phyloP scores from a whole-genome alignment of 2,888 invertebrate genomes.

The Maniola hyperantus region DNA sequence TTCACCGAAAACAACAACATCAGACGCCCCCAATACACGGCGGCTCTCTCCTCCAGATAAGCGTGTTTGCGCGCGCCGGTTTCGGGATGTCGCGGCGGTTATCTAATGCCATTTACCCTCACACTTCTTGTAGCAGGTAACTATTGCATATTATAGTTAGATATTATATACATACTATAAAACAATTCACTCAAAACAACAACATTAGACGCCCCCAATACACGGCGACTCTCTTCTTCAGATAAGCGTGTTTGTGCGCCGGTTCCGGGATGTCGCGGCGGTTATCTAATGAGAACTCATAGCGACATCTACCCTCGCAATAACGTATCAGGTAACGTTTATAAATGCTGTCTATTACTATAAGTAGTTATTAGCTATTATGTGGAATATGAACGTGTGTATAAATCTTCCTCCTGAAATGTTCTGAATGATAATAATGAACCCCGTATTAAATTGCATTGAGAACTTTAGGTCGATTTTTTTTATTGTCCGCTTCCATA shows the following conservation, averaged over 20 bases:
- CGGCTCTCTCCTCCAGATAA: constrained; percentile 47
- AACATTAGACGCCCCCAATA: constrained; percentile 22
- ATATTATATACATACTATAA: constrained; percentile 6
- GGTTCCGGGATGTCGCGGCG: constrained; percentile 51
- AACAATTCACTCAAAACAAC: constrained; percentile 21
- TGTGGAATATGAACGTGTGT: too few relatives aligned
- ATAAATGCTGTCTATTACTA: constrained; percentile 13
- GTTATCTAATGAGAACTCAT: constrained; percentile 55
- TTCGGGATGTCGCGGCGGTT: constrained; percentile 51
- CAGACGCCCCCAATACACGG: constrained; percentile 23
- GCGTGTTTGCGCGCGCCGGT: constrained; percentile 49
- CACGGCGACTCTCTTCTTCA: constrained; percentile 39
- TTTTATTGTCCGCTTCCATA: too few relatives aligned
- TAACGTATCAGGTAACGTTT: constrained; percentile 41
- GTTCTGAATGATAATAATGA: too few relatives aligned
- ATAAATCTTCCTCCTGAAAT: too few relatives aligned
- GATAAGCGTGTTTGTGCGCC: constrained; percentile 50
- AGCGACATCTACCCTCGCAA: constrained; percentile 41
- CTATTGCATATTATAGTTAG: too few relatives aligned
- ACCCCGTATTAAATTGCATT: too few relatives aligned
- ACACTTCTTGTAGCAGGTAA: constrained; percentile 42
- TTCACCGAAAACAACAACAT: constrained; percentile 22
- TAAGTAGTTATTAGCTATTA: too few relatives aligned
- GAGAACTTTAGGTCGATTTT: too few relatives aligned
- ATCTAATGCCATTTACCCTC: constrained; percentile 46